Conservation (phyloP, 2,888 invertebrate species). For the Coremacera marginata region DNA sequence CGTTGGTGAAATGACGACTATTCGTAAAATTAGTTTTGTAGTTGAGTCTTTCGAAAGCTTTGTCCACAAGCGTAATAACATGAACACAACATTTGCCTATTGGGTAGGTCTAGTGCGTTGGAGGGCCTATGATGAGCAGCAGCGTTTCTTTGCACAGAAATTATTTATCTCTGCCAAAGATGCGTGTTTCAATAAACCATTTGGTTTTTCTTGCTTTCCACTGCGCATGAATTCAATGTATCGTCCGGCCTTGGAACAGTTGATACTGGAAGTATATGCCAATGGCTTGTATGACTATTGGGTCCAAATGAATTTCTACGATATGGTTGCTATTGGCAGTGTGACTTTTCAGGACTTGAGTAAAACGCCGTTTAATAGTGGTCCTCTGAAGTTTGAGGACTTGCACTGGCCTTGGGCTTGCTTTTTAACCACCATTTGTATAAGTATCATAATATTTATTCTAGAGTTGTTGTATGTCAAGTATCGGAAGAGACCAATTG, state of each 20-base stretch:
- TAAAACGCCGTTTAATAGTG: background rate
- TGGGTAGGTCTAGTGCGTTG: slow-evolving; percentile 50
- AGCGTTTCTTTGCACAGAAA: slow-evolving; percentile 50
- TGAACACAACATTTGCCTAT: slow-evolving; percentile 52
- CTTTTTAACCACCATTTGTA: slow-evolving; percentile 39
- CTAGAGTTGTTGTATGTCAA: background rate
- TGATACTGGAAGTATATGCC: slow-evolving; percentile 49
- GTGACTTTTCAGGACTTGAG: slow-evolving; percentile 49
- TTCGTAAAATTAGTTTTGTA: background rate
- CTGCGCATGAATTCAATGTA: slow-evolving; percentile 49
- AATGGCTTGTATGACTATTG: slow-evolving; percentile 52
- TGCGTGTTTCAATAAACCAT: slow-evolving; percentile 44
- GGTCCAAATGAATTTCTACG: slow-evolving; percentile 51
- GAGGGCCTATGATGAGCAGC: slow-evolving; percentile 50
- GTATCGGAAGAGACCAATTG: background rate
- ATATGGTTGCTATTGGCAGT: slow-evolving; percentile 53
- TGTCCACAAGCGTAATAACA: slow-evolving; percentile 40
- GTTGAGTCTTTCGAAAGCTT: slow-evolving; percentile 38
- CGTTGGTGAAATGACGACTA: background rate
- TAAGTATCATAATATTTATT: background rate
- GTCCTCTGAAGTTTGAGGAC: slow-evolving; percentile 47
- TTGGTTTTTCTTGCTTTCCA: slow-evolving; percentile 40
- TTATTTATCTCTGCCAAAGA: slow-evolving; percentile 53
- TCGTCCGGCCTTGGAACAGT: slow-evolving; percentile 46
- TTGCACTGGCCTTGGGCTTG: slow-evolving; percentile 51